Base-by-base conservation (phyloP, 2,797 vertebrate genomes). In the Danio jaintianensis region DNA sequence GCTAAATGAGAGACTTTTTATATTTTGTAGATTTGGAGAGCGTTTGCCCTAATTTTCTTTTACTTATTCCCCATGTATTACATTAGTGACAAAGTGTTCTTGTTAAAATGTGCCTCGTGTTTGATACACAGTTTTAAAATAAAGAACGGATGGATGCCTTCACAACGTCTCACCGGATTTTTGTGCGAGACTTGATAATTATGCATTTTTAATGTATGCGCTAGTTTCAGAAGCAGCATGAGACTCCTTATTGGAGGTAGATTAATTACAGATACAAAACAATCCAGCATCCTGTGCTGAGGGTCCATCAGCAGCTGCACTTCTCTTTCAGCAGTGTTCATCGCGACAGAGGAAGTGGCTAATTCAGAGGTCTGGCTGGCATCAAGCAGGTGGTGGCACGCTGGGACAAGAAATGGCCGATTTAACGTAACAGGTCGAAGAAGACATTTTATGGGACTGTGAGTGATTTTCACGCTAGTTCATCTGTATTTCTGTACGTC, bases 1-100 rank as follows among this genome's bases (percentile, higher is more conserved):
- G 85, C 88, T 88, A 91, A 90, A 93, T 90, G 88, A 89, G 80
- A 80, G 15, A 80, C 66, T 74, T 72, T 80, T 83, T 78, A 72
- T 80, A 69, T 75, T 70, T 52, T 4, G 58, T 50, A 59, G 68
- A 83, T 83, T 78, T 79, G 79, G 50, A 66, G 43, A 58, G 76
- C 2, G 45, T 61, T 79, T 78, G 71, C 59, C 79, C 79, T 82
- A 71, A 64, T 83, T 81, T 66, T 18, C 12, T 69, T 82, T 77
- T 16, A 36, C 47, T 71, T 67, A 50, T 78, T 80, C 55, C 70
- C 79, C 13, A 70, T 56, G 77, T 77, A 68, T 74, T 63, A 71
- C 62, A 83, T 78, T 58, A 61, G 45, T 64, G 81, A 45, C 36
- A 58, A 80, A 47, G 36, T 80, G 58, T 78, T 66, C 63, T 61